phyloP scores from a whole-genome alignment of 2,113 vertebrate genomes.

The Cyanistes caeruleus region DNA sequence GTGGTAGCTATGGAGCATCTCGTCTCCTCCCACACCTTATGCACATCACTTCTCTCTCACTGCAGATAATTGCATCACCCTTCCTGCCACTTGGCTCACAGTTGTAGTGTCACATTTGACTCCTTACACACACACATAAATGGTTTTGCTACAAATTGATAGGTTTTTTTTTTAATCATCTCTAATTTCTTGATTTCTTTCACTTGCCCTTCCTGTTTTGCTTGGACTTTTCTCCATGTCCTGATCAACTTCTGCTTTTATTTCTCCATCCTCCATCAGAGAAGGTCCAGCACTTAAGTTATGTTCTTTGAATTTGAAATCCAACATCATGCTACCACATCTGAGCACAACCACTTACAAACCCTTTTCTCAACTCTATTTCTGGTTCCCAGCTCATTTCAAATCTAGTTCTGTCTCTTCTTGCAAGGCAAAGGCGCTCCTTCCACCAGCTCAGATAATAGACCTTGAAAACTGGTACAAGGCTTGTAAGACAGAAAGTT shows the following conservation, averaged over 20 bases:
- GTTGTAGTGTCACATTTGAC: conserved; percentile 58
- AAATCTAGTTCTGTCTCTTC: neutral
- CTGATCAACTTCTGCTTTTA: neutral
- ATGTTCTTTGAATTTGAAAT: neutral
- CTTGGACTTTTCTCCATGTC: neutral
- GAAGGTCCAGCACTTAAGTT: neutral
- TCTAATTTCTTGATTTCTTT: neutral
- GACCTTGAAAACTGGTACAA: neutral
- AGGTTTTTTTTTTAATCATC: neutral
- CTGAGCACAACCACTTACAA: neutral
- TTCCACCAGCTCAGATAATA: neutral
- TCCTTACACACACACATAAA: conserved; percentile 6
- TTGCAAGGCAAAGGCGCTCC: neutral
- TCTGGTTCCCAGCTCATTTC: neutral
- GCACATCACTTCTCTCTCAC: conserved; percentile 49
- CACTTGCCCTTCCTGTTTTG: neutral
- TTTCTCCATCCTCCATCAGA: neutral
- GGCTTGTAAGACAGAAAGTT: neutral
- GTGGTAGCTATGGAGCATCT: neutral
- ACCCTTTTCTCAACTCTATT: neutral
- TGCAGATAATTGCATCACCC: conserved; percentile 69
- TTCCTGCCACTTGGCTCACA: conserved; percentile 38
- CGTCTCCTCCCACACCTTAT: conserved; percentile 56
- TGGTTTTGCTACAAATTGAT: neutral
- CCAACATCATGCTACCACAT: neutral